Evolutionary conservation across 2,797 vertebrate species (phyloP).

Genomic region (Cetoscarus ocellatus): DNA sequence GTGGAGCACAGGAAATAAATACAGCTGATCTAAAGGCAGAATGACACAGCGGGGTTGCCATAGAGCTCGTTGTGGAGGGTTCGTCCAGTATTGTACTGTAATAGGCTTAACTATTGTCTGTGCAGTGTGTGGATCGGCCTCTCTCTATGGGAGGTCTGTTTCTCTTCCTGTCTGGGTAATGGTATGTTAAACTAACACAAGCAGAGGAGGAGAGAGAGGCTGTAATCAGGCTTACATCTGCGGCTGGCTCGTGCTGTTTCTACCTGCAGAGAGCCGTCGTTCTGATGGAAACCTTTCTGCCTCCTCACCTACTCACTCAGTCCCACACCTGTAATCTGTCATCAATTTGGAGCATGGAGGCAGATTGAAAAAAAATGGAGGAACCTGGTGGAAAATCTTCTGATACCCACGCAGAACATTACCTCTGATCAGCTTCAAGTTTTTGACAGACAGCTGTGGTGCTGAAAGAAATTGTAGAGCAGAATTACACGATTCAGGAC

Average conservation of each 20-base stretch:
- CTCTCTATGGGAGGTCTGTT: slow-evolving; percentile 57
- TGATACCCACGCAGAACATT: slow-evolving; percentile 14
- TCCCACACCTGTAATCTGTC: slow-evolving; percentile 39
- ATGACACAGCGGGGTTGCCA: slow-evolving; percentile 66
- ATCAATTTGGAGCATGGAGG: slow-evolving; percentile 30
- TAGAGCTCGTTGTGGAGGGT: slow-evolving; percentile 67
- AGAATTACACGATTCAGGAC: too few relatives aligned
- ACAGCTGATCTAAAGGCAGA: slow-evolving; percentile 29
- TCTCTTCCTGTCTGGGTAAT: slow-evolving; percentile 46
- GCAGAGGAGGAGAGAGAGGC: slow-evolving; percentile 48
- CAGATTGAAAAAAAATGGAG: slow-evolving; percentile 27
- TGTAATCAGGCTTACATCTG: slow-evolving; percentile 61
- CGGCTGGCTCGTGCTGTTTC: slow-evolving; percentile 42
- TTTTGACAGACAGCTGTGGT: not conserved
- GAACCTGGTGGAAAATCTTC: slow-evolving; percentile 5
- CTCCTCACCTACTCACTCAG: slow-evolving; percentile 24
- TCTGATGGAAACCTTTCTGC: slow-evolving; percentile 53
- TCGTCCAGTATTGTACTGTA: slow-evolving; percentile 40
- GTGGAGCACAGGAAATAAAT: slow-evolving; percentile 64
- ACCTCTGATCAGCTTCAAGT: slow-evolving; percentile 8
- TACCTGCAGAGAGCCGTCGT: slow-evolving; percentile 65
- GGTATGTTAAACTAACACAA: slow-evolving; percentile 65
- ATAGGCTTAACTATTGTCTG: slow-evolving; percentile 50
- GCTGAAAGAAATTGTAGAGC: not conserved
- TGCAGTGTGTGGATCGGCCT: slow-evolving; percentile 29